Base-by-base conservation (phyloP, 2,113 vertebrate genomes). In the Tachysurus fulvidraco region DNA sequence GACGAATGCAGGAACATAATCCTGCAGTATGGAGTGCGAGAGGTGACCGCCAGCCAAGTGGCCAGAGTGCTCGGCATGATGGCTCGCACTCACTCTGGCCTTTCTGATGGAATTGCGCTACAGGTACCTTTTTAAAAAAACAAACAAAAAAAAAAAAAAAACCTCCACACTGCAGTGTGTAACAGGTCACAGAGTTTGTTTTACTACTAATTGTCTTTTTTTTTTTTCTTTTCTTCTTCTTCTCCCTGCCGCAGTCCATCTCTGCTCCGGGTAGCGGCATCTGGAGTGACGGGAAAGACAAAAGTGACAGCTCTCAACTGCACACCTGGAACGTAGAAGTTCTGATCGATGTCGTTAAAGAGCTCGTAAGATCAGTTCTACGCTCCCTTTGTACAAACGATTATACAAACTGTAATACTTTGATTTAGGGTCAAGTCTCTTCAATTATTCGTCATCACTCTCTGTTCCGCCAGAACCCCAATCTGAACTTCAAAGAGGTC, bases 301-400 rank as follows among this genome's bases (percentile, higher is more conserved):
- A 99, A 93, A 99, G 95, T 36, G 98, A 99, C 0, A 94, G 96
- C 71, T 95, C 96, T 13, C 98, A 99, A 95, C 95, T 95, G 16
- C 98, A 98, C 91, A 98, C 97, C 0, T 99, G 98, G 98, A 99
- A 99, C 88, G 98, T 99, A 2, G 98, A 99, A 92, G 97, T 99
- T 90, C 95, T 99, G 85, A 99, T 99, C 74, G 98, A 99, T 69
- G 96, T 99, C 46, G 97, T 99, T 30, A 99, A 99, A 92, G 98
- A 99, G 92, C 93, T 99, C 92, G 98, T 99, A 92, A 93, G 96
- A 95, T n/a, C 36, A 13, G 2, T 83, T 55, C 4, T 11, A 11
- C n/a, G 11, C 44, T 14, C 11, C n/a, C 2, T 44, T 25, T 76
- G 67, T 71, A 8, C 36, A 10, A 21, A 16, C 65, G 3, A 8